A percentile compares a stretch with the other conserved stretches of the same genome.
Evolutionary conservation across 1,140 invertebrate species (phyloP).

Genomic region (Anastrepha ludens): DNA sequence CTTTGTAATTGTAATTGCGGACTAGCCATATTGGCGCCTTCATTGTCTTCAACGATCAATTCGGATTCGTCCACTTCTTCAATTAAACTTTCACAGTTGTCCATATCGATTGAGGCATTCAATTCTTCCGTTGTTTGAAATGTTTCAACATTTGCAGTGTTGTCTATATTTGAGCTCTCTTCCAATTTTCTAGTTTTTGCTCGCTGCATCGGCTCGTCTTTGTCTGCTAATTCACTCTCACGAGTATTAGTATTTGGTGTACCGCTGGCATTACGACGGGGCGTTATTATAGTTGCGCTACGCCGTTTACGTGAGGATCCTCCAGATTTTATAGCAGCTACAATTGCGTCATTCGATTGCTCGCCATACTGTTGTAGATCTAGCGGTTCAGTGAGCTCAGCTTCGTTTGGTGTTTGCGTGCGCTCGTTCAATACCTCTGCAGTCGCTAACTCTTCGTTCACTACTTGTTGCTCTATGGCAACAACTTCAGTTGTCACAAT

Average conservation of each 20-base stretch:
- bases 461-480: not conserved
- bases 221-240: not conserved
- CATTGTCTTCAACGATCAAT: not conserved
- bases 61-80: not conserved
- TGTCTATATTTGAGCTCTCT: not conserved
- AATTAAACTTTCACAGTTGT: not conserved
- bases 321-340: not conserved
- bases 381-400: not conserved
- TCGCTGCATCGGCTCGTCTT: not conserved
- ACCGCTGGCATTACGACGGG: not conserved
- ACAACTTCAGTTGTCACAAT: not conserved
- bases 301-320: constrained; percentile 16
- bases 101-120: not conserved
- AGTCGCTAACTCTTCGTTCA: not conserved
- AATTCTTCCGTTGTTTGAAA: not conserved
- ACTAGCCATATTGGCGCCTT: not conserved
- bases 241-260: not conserved
- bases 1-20: not conserved
- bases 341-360: not conserved
- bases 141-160: not conserved
- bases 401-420: not conserved
- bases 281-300: not conserved
- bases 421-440: not conserved
- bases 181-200: not conserved
- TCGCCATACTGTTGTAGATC: not conserved